phyloP scores from a whole-genome alignment of 2,797 vertebrate species.

The Columba guinea region DNA sequence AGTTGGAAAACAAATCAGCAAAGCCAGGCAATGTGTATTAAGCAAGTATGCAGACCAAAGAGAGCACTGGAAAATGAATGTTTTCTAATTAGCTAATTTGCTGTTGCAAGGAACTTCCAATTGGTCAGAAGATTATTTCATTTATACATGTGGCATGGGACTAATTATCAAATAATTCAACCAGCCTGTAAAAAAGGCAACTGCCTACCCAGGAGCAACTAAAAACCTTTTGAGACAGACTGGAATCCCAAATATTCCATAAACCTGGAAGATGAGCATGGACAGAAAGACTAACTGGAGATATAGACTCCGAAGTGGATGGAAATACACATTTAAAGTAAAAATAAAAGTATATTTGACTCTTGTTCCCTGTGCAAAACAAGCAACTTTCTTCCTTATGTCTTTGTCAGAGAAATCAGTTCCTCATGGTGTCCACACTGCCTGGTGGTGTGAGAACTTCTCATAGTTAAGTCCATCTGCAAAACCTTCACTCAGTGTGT shows the following conservation, averaged over 20 bases:
- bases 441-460: background rate
- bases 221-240: constrained; percentile 76
- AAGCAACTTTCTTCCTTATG: background rate
- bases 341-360: background rate
- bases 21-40: background rate
- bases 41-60: background rate
- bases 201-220: constrained; percentile 74
- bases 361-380: background rate
- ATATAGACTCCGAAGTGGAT: background rate
- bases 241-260: constrained; percentile 79
- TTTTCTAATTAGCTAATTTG: background rate
- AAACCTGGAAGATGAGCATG: constrained; percentile 63
- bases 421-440: background rate
- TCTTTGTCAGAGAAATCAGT: background rate
- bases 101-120: constrained; percentile 81
- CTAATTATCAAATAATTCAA: constrained; percentile 80
- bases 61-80: background rate
- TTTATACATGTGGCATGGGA: constrained; percentile 80
- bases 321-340: background rate
- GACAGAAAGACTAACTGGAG: constrained; percentile 61
- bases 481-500: background rate
- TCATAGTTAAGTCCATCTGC: background rate
- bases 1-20: background rate
- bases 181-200: background rate
- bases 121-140: constrained; percentile 88